Evolutionary conservation across 2,113 vertebrate species (phyloP).

Genomic region (Otolemur garnettii): DNA sequence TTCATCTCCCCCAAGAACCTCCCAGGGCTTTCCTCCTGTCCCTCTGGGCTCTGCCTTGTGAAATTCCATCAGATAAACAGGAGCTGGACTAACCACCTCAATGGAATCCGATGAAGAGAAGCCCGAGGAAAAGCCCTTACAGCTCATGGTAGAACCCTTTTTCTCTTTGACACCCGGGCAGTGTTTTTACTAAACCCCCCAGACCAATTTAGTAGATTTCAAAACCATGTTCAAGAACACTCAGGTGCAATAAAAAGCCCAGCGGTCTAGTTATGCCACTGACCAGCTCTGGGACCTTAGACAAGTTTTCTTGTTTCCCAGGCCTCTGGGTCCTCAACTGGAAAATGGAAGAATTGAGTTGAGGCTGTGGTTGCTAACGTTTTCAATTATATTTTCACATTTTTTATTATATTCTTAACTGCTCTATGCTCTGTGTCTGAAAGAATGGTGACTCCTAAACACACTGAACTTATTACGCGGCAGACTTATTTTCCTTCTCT

Average conservation of each 20-base stretch:
- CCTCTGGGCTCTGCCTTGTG: neutral
- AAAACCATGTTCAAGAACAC: neutral
- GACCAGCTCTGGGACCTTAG: neutral
- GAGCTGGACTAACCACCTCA: neutral
- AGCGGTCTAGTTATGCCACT: neutral
- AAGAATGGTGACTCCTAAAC: constrained; percentile 41
- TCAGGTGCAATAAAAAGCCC: neutral
- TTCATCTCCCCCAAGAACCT: constrained; percentile 40
- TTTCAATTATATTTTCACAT: neutral
- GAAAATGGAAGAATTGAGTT: neutral
- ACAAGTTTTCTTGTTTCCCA: neutral
- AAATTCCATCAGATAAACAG: constrained; percentile 41
- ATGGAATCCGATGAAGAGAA: neutral
- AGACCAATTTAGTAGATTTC: neutral
- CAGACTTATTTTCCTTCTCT: neutral
- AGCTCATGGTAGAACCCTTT: neutral
- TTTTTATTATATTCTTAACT: constrained; percentile 11
- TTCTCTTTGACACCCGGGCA: neutral
- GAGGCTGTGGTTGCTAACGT: neutral
- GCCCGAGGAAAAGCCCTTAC: neutral
- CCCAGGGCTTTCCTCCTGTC: constrained; percentile 37
- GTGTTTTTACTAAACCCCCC: neutral
- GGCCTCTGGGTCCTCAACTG: neutral
- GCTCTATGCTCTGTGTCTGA: neutral
- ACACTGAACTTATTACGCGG: constrained; percentile 28